These are phyloP conservation scores for Ia io DNA, from an alignment of 2,113 vertebrate species.

Conservation along the genomic window DNA sequence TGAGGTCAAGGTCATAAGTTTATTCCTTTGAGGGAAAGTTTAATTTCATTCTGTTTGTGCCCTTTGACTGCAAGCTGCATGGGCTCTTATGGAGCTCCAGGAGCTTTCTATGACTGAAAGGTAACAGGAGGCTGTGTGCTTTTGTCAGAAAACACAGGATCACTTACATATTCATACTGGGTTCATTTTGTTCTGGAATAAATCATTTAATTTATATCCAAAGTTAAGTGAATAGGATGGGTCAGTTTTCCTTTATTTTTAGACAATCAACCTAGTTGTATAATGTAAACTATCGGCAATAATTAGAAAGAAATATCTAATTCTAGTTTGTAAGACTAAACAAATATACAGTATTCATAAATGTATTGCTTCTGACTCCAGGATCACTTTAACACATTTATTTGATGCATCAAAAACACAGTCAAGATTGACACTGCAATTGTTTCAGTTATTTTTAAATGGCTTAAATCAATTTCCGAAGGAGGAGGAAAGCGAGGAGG, in stretches of 20 bases:
- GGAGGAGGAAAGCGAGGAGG: neutral
- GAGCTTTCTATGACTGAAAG: neutral
- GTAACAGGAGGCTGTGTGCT: neutral
- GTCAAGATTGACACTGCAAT: neutral
- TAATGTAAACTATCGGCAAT: neutral
- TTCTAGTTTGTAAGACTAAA: neutral
- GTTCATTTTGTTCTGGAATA: neutral
- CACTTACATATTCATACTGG: neutral
- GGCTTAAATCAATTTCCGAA: neutral
- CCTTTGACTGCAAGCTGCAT: neutral
- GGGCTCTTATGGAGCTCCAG: neutral
- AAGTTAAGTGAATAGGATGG: neutral
- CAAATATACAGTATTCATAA: neutral
- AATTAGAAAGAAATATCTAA: neutral
- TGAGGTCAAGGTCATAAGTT: neutral
- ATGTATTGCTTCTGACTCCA: neutral
- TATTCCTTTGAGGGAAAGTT: neutral
- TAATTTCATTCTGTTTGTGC: constrained; percentile 24
- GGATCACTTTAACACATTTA: neutral
- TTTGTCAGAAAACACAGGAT: neutral
- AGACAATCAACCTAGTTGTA: neutral
- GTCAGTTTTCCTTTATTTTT: neutral
- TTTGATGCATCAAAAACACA: neutral
- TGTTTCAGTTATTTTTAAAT: neutral
- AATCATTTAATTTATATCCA: neutral